A percentile compares a stretch with the other conserved stretches of the same genome.
Evolutionary conservation across 2,888 invertebrate species (phyloP).

Genomic region (Dioctria rufipes): DNA sequence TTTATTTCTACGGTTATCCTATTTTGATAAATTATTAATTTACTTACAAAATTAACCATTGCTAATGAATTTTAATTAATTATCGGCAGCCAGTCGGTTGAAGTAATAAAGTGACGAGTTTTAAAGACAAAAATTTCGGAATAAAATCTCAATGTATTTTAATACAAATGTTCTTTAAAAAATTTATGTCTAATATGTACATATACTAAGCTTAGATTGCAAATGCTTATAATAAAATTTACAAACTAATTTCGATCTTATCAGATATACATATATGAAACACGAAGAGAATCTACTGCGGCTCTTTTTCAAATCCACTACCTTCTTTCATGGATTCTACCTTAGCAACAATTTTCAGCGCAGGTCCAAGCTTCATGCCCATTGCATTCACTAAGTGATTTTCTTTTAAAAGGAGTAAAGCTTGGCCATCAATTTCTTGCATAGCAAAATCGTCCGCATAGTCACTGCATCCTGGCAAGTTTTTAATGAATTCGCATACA

Average conservation of each 20-base stretch:
- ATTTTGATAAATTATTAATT: too few species aligned
- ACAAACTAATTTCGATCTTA: too few species aligned
- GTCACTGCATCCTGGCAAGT: slow-evolving; percentile 90
- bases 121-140: too few species aligned
- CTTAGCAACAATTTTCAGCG: slow-evolving; percentile 94
- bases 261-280: too few species aligned
- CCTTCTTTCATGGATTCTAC: slow-evolving; percentile 82
- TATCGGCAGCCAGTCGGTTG: too few species aligned
- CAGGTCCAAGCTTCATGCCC: slow-evolving; percentile 96
- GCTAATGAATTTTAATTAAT: too few species aligned
- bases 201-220: too few species aligned
- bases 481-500: slow-evolving; percentile 91
- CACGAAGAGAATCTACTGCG: slow-evolving; percentile 3
- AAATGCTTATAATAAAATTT: too few species aligned
- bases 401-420: slow-evolving; percentile 90
- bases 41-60: too few species aligned
- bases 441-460: slow-evolving; percentile 95
- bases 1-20: too few species aligned
- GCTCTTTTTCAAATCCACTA: slow-evolving; percentile 53
- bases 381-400: slow-evolving; percentile 96
- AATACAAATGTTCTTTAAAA: not conserved
- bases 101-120: too few species aligned
- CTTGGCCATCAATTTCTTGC: slow-evolving; percentile 97
- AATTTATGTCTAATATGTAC: too few species aligned
- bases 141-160: not conserved